These are phyloP conservation scores for Zapornia atra DNA, from an alignment of 2,113 vertebrate genomes.

Conservation along the genomic window DNA sequence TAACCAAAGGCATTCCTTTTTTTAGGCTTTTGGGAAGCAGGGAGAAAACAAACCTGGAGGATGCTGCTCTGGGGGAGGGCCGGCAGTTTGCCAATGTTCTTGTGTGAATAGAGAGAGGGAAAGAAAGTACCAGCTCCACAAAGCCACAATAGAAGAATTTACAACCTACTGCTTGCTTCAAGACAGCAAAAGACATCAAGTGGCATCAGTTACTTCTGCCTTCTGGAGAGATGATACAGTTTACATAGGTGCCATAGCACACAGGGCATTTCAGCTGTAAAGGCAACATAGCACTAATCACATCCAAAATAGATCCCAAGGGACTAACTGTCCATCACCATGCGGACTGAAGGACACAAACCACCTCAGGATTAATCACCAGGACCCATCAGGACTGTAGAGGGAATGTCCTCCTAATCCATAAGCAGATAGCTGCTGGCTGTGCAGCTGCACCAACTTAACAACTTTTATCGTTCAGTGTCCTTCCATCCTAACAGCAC, in stretches of 20 bases:
- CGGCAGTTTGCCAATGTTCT: not conserved
- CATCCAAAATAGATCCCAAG: not conserved
- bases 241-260: not conserved
- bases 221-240: not conserved
- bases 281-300: not conserved
- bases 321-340: not conserved
- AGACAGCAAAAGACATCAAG: not conserved
- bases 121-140: not conserved
- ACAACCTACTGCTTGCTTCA: not conserved
- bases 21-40: slow-evolving; percentile 11
- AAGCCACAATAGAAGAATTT: not conserved
- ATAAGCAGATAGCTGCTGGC: not conserved
- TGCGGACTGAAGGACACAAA: not conserved
- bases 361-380: not conserved
- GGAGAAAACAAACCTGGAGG: slow-evolving; percentile 21
- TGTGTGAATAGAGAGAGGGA: not conserved
- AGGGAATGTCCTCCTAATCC: not conserved
- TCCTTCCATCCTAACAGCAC: not conserved
- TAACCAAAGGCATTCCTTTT: slow-evolving; percentile 20
- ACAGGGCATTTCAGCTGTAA: not conserved
- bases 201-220: not conserved
- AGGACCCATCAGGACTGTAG: not conserved
- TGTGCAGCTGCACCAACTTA: not conserved
- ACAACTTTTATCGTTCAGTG: not conserved
- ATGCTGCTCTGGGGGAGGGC: not conserved